These are phyloP conservation scores for Nipponia nippon DNA, from an alignment of 2,113 vertebrate genomes.

Conservation along the genomic window DNA sequence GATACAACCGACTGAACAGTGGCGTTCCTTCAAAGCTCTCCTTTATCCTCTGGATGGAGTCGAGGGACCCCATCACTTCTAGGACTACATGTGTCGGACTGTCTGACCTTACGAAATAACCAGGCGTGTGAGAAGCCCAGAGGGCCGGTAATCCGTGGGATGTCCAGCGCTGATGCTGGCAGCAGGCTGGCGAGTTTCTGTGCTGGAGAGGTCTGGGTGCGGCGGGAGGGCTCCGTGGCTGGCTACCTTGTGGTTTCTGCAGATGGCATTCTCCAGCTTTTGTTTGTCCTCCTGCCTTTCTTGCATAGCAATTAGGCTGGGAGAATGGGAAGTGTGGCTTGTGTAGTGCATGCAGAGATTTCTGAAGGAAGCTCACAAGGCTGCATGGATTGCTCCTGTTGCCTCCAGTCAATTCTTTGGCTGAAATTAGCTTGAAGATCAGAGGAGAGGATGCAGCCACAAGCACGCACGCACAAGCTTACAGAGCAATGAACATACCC, in stretches of 20 bases:
- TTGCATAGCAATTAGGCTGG: not conserved
- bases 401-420: constrained; percentile 30
- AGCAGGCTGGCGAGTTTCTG: not conserved
- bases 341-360: not conserved
- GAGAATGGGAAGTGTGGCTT: not conserved
- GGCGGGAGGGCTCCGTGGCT: not conserved
- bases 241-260: not conserved
- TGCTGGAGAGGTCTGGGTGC: not conserved
- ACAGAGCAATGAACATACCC: not conserved
- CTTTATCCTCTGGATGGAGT: not conserved
- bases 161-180: not conserved
- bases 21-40: not conserved
- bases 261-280: not conserved
- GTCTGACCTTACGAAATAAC: not conserved
- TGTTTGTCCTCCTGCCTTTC: not conserved
- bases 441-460: constrained; percentile 7
- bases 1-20: not conserved
- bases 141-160: not conserved
- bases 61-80: constrained; percentile 5
- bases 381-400: not conserved
- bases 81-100: not conserved
- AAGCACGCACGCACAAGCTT: not conserved
- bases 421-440: constrained; percentile 22
- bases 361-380: not conserved
- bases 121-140: rapidly evolving